Evolutionary conservation across 1,140 invertebrate genomes (phyloP).

Genomic region (Amyelois transitella): DNA sequence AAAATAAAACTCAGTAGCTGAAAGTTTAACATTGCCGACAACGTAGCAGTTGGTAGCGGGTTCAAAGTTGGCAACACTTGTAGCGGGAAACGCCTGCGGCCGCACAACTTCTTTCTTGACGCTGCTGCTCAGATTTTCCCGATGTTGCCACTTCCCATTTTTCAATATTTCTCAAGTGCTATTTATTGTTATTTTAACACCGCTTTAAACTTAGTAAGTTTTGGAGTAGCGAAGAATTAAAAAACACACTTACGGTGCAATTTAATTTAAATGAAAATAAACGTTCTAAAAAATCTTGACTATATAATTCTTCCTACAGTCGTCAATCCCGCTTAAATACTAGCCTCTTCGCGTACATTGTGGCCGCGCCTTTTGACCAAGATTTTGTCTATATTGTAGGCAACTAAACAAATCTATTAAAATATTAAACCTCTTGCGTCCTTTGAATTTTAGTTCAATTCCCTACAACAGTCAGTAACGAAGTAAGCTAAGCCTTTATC

Average conservation of each 20-base stretch:
- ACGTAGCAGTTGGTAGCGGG: constrained; percentile 28
- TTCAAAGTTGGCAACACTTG: constrained; percentile 26
- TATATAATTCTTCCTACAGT: too few species aligned
- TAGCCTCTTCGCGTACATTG: too few species aligned
- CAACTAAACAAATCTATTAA: too few species aligned
- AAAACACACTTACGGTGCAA: too few species aligned
- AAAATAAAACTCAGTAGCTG: constrained; percentile 48
- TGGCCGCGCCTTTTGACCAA: too few species aligned
- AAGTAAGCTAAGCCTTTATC: neutral
- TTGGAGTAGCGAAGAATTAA: neutral
- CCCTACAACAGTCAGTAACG: neutral
- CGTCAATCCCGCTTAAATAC: too few species aligned
- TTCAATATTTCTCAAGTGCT: constrained; percentile 33
- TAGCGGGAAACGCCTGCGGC: constrained; percentile 11
- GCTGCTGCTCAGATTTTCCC: constrained; percentile 10
- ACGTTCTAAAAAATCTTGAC: too few species aligned
- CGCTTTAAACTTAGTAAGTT: constrained; percentile 10
- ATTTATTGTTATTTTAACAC: constrained; percentile 29
- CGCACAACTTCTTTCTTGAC: constrained; percentile 21
- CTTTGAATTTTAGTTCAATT: too few species aligned
- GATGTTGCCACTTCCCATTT: constrained; percentile 36
- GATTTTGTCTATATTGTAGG: too few species aligned
- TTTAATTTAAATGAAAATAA: too few species aligned
- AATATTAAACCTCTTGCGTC: too few species aligned
- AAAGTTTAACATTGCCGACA: constrained; percentile 35